A percentile compares a stretch with the other conserved stretches of the same genome.
Conservation (phyloP, 2,888 invertebrate genomes). For the Polydrusus pterygomalis region DNA sequence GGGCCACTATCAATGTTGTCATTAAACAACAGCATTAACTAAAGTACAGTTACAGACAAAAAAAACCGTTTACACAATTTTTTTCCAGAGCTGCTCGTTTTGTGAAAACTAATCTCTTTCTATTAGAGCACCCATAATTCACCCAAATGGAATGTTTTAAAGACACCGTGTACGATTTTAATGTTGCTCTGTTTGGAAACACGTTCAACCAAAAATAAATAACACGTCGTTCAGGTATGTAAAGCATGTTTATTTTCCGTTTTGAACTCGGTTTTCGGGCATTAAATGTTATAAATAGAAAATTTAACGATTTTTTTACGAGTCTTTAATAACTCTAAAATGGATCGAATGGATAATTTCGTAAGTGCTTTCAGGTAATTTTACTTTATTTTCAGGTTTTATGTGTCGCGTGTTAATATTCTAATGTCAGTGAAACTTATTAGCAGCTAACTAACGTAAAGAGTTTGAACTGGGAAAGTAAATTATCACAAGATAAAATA, state of each 20-base stretch:
- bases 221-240: conserved; percentile 56
- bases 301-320: conserved; percentile 51
- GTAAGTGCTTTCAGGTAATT: conserved; percentile 53
- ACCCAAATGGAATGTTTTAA: conserved; percentile 28
- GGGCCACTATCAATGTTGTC: no score
- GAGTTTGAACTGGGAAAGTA: no score
- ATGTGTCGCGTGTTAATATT: conserved; percentile 3
- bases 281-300: conserved; percentile 54
- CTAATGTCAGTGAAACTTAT: conserved; percentile 13
- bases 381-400: conserved; percentile 49
- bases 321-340: conserved; percentile 46
- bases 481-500: no score
- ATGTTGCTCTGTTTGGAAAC: conserved; percentile 51
- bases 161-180: conserved; percentile 40
- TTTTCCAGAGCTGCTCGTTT: no score
- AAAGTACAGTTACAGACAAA: no score
- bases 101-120: neutral
- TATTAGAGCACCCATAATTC: conserved; percentile 16
- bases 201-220: conserved; percentile 53
- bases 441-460: neutral
- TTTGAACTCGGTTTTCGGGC: conserved; percentile 27
- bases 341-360: conserved; percentile 48
- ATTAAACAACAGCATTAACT: no score
- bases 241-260: conserved; percentile 53
- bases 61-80: no score